Evolutionary conservation across 1,140 invertebrate genomes (phyloP).

Genomic region (Pemphigus obesinymphae): DNA sequence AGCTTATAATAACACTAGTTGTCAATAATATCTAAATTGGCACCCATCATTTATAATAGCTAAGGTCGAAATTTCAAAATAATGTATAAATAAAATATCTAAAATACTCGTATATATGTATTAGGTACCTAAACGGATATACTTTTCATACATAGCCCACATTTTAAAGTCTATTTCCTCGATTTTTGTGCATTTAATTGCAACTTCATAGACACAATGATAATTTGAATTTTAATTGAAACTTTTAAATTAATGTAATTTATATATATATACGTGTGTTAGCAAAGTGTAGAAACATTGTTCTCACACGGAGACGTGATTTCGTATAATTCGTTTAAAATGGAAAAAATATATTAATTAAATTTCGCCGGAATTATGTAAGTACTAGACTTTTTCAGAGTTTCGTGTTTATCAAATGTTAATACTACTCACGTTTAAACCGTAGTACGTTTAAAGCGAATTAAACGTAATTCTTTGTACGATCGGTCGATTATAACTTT

Average conservation of each 20-base stretch:
- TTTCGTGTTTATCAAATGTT: neutral
- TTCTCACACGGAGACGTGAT: neutral
- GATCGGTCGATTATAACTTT: neutral
- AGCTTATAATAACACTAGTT: no score
- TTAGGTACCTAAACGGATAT: no score
- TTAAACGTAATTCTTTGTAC: neutral
- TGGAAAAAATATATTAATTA: neutral
- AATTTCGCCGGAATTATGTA: neutral
- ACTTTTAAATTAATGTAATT: neutral
- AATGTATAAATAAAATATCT: no score
- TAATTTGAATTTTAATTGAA: conserved; percentile 1
- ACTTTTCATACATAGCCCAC: no score
- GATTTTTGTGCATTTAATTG: neutral
- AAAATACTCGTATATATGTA: no score
- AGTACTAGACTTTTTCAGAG: neutral
- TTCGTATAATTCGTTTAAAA: neutral
- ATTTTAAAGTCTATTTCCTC: neutral
- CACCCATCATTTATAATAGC: no score
- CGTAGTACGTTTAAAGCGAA: neutral
- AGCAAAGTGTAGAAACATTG: neutral
- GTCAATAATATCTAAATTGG: no score
- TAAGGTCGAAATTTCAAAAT: no score
- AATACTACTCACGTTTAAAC: neutral
- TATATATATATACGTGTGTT: neutral
- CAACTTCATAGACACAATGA: neutral